phyloP scores from a whole-genome alignment of 2,888 invertebrate genomes.

The Drosophila barbarae region DNA sequence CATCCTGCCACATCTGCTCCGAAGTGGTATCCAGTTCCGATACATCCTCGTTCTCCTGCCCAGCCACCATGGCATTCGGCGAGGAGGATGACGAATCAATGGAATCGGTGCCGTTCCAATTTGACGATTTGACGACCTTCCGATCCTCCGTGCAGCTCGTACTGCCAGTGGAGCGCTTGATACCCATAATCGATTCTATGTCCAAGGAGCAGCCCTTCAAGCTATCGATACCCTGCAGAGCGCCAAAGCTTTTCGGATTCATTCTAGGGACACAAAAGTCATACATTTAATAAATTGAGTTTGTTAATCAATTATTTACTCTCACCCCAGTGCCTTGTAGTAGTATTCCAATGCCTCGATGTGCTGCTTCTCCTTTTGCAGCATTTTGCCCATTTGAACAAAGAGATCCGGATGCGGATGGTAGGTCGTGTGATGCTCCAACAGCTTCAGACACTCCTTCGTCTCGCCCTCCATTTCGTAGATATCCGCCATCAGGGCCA shows the following conservation, averaged over 20 bases:
- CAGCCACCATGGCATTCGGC: slow-evolving; percentile 64
- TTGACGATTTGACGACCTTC: slow-evolving; percentile 59
- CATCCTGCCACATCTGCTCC: slow-evolving; percentile 83
- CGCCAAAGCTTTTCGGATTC: not conserved
- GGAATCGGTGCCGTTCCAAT: slow-evolving; percentile 72
- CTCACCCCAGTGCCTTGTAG: slow-evolving; percentile 68
- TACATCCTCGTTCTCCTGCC: not conserved
- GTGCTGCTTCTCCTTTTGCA: slow-evolving; percentile 76
- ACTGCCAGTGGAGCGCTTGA: not conserved
- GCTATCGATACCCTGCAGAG: not conserved
- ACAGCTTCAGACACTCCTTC: slow-evolving; percentile 85
- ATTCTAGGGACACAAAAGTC: not conserved
- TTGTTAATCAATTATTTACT: not conserved
- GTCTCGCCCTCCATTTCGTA: slow-evolving; percentile 84
- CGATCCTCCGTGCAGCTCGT: not conserved
- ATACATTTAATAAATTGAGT: not conserved
- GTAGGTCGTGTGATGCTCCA: slow-evolving; percentile 83
- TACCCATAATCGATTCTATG: not conserved
- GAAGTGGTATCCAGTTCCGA: slow-evolving; percentile 80
- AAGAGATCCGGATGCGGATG: slow-evolving; percentile 77
- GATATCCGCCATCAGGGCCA: slow-evolving; percentile 86
- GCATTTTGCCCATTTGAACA: slow-evolving; percentile 76
- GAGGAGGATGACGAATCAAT: slow-evolving; percentile 53
- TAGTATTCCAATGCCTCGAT: slow-evolving; percentile 77
- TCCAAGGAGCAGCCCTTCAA: not conserved